A percentile compares a stretch with the other conserved stretches of the same genome.
Conservation (phyloP, 2,797 vertebrate species). For the Numenius phaeopus region DNA sequence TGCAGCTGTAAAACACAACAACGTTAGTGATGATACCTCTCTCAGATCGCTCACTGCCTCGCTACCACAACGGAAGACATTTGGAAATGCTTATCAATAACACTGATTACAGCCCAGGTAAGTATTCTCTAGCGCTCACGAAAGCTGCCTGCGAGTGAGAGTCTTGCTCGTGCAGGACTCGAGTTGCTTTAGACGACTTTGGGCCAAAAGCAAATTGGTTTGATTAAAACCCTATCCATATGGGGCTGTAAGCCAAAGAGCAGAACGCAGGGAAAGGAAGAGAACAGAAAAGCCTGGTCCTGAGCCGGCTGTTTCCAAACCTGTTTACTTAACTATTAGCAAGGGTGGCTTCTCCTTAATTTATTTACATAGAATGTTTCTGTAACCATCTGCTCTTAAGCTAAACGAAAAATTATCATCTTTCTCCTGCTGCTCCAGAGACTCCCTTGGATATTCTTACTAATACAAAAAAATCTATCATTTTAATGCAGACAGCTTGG, state of each 20-base stretch:
- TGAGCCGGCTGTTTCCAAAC: conserved; percentile 1
- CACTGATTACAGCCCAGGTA: conserved; percentile 17
- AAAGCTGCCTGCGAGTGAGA: background rate
- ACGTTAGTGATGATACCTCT: background rate
- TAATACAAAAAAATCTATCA: conserved; percentile 76
- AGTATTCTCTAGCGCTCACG: background rate
- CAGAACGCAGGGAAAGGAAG: conserved; percentile 15
- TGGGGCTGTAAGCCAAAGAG: conserved; percentile 10
- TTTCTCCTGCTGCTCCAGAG: conserved; percentile 61
- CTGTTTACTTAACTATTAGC: conserved; percentile 60
- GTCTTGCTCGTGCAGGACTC: background rate
- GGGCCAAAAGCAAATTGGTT: conserved; percentile 59
- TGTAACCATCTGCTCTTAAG: conserved; percentile 80
- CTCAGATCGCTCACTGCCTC: background rate
- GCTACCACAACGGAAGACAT: background rate
- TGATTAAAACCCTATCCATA: conserved; percentile 54
- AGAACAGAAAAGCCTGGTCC: conserved; percentile 28
- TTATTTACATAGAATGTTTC: conserved; percentile 77
- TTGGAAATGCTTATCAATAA: conserved; percentile 45
- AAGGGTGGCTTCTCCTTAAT: conserved; percentile 64
- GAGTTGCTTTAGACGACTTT: conserved; percentile 35
- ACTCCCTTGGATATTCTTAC: conserved; percentile 77
- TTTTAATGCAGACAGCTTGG: conserved; percentile 80
- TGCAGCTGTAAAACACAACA: background rate
- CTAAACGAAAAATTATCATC: conserved; percentile 80